phyloP scores from a whole-genome alignment of 2,888 invertebrate genomes.

The Schrankia costaestrigalis region DNA sequence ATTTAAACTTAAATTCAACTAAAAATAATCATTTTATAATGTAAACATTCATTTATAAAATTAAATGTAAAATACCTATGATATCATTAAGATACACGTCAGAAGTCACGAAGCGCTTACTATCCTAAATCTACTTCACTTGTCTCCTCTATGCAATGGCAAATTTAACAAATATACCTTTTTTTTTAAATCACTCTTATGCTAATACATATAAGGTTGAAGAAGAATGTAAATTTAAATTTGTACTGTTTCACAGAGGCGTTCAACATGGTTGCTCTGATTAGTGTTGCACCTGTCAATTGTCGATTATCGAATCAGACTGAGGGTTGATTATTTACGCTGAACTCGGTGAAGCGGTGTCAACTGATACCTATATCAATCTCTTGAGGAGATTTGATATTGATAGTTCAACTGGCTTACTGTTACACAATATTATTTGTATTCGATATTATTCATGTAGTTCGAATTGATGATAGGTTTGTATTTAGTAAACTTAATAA shows the following conservation, averaged over 20 bases:
- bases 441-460: too few relatives aligned
- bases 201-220: slow-evolving; percentile 7
- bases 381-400: slow-evolving; percentile 4
- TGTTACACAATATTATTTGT: too few relatives aligned
- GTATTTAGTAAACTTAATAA: too few relatives aligned
- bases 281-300: slow-evolving; percentile 50
- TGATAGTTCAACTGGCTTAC: too few relatives aligned
- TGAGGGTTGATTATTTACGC: slow-evolving; percentile 50
- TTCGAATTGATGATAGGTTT: too few relatives aligned
- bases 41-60: too few relatives aligned
- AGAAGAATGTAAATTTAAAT: slow-evolving; percentile 14
- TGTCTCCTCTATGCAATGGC: slow-evolving; percentile 47
- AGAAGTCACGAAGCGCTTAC: slow-evolving; percentile 46
- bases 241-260: slow-evolving; percentile 37
- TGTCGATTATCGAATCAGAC: slow-evolving; percentile 52
- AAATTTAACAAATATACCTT: slow-evolving; percentile 27
- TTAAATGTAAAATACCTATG: too few relatives aligned
- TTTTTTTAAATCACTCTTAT: slow-evolving; percentile 25
- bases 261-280: slow-evolving; percentile 45
- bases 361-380: slow-evolving; percentile 16
- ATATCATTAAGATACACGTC: slow-evolving; percentile 23
- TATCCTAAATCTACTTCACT: slow-evolving; percentile 54
- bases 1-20: too few relatives aligned
- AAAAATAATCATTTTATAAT: too few relatives aligned
- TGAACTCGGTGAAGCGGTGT: slow-evolving; percentile 40